Percentiles rank a stretch among this genome's conserved stretches.
These are phyloP conservation scores for Prolemur simus DNA, from an alignment of 2,113 vertebrate species.

Conservation along the genomic window DNA sequence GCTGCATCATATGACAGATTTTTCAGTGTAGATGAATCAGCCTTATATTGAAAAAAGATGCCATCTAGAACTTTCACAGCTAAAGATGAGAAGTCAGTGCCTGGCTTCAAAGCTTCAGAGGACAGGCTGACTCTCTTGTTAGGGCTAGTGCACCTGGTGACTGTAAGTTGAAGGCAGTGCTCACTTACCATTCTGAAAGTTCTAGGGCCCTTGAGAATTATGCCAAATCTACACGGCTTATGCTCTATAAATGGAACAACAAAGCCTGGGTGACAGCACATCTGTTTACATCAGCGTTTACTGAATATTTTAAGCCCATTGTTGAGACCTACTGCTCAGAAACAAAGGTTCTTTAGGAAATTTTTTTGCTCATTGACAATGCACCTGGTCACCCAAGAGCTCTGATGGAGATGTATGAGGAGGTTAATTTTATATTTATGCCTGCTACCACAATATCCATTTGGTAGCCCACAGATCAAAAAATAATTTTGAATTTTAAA, in stretches of 20 bases:
- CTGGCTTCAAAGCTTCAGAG: background rate
- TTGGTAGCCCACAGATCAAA: background rate
- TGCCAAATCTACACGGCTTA: background rate
- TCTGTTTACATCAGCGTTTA: background rate
- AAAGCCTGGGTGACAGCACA: background rate
- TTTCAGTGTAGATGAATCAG: background rate
- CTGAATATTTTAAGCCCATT: background rate
- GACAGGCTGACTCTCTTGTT: background rate
- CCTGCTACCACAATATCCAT: background rate
- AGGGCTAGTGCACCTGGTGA: background rate
- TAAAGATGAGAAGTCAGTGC: background rate
- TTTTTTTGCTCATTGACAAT: background rate
- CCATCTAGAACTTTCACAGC: background rate
- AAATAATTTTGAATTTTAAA: background rate
- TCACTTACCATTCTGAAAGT: background rate
- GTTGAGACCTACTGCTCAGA: background rate
- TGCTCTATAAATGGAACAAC: background rate
- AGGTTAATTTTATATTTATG: background rate
- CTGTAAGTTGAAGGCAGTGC: background rate
- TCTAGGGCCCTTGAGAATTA: background rate
- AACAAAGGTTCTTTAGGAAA: background rate
- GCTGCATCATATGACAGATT: background rate
- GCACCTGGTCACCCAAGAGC: background rate
- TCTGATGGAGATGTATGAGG: background rate
- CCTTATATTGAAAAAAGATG: background rate